These are phyloP conservation scores for Cinara cedri DNA, from an alignment of 2,888 invertebrate genomes.

Conservation along the genomic window DNA sequence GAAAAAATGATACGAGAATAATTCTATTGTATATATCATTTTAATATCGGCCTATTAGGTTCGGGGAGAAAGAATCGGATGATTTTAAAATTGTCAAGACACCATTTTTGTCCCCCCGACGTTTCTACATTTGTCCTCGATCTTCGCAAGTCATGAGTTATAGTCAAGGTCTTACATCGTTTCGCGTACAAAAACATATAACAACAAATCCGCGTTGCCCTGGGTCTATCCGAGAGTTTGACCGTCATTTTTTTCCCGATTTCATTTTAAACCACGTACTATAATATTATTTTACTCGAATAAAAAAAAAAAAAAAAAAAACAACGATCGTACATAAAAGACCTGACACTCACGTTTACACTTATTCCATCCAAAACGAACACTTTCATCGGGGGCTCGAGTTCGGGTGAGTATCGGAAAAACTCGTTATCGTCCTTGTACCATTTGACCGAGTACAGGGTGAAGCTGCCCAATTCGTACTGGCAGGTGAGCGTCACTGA, in stretches of 20 bases:
- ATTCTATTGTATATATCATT: too few relatives aligned
- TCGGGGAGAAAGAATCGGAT: too few relatives aligned
- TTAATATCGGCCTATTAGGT: too few relatives aligned
- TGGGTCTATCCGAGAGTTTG: constrained; percentile 6
- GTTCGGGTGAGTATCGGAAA: constrained; percentile 34
- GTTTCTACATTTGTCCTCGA: too few relatives aligned
- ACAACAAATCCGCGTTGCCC: neutral
- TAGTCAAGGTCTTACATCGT: too few relatives aligned
- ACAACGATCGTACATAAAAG: too few relatives aligned
- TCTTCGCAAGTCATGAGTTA: too few relatives aligned
- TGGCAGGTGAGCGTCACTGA: constrained; percentile 38
- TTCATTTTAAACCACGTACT: neutral
- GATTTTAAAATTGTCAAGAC: too few relatives aligned
- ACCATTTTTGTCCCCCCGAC: too few relatives aligned
- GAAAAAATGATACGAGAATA: too few relatives aligned
- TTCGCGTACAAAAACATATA: too few relatives aligned
- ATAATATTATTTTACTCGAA: neutral
- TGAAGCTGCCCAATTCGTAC: constrained; percentile 25
- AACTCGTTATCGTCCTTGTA: constrained; percentile 54
- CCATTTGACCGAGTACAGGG: constrained; percentile 50
- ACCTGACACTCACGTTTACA: constrained; percentile 39
- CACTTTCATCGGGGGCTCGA: constrained; percentile 28
- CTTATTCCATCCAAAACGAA: constrained; percentile 29
- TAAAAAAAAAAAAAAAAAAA: constrained; percentile 10
- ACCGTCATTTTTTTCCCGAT: neutral